Evolutionary conservation across 2,888 invertebrate genomes (phyloP).

Genomic region (Periphyllus acericola): DNA sequence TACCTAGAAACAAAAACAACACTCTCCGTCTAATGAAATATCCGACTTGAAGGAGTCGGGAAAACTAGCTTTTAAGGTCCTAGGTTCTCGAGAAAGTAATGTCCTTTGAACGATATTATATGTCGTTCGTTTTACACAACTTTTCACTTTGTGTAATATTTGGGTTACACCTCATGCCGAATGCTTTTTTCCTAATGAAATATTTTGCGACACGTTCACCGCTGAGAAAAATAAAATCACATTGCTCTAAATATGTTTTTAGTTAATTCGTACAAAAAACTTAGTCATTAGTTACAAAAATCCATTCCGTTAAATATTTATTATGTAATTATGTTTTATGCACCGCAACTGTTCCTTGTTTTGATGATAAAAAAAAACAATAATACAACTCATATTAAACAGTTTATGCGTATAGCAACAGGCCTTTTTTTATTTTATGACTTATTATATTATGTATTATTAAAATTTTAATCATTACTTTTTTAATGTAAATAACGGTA

Average conservation of each 20-base stretch:
- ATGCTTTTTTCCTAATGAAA: not conserved
- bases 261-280: too few species aligned
- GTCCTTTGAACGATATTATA: not conserved
- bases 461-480: too few species aligned
- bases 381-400: too few species aligned
- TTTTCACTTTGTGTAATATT: conserved; percentile 45
- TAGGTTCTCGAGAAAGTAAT: not conserved
- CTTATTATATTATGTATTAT: too few species aligned
- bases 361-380: too few species aligned
- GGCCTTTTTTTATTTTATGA: too few species aligned
- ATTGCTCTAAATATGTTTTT: not conserved
- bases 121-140: conserved; percentile 38
- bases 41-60: not conserved
- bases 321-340: too few species aligned
- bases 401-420: too few species aligned
- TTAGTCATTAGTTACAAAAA: too few species aligned
- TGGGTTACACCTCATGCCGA: not conserved
- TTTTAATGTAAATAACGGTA: too few species aligned
- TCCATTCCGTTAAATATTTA: too few species aligned
- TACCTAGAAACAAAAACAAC: conserved; percentile 4
- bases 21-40: conserved; percentile 6
- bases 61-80: not conserved
- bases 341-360: too few species aligned
- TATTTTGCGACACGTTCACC: not conserved
- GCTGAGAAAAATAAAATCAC: not conserved